Percentiles rank a stretch among this genome's conserved stretches.
phyloP scores from a whole-genome alignment of 2,797 vertebrate genomes.

The Erpetoichthys calabaricus region DNA sequence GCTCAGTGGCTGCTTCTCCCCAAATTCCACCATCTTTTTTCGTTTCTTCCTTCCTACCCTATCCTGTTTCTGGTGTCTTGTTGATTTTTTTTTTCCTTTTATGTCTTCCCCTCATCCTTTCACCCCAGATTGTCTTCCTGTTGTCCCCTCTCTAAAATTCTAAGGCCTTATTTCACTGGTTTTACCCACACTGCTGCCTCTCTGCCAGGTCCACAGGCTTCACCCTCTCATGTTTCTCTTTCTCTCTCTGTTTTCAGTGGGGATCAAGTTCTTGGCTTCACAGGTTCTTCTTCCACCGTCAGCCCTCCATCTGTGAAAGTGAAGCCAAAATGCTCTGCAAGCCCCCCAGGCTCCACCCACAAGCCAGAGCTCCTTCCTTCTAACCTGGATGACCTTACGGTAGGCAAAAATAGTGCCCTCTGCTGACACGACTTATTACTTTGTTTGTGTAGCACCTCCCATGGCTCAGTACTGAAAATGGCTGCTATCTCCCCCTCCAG shows the following conservation, averaged over 20 bases:
- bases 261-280: constrained; percentile 44
- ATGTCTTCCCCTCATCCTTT: no score
- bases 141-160: constrained; percentile 5
- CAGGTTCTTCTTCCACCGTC: constrained; percentile 43
- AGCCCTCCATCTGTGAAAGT: constrained; percentile 33
- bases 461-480: no score
- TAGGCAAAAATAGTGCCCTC: constrained; percentile 26
- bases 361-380: constrained; percentile 59
- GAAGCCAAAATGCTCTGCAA: constrained; percentile 31
- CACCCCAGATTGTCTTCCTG: background rate
- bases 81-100: no score
- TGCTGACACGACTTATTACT: no score
- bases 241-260: constrained; percentile 24
- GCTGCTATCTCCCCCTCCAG: constrained; percentile 28
- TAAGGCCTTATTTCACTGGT: no score
- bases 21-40: no score
- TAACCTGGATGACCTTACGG: constrained; percentile 65
- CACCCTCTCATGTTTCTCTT: background rate
- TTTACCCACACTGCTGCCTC: no score
- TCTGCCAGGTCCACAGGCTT: no score
- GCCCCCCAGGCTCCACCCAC: constrained; percentile 29
- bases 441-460: background rate
- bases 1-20: no score
- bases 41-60: no score
- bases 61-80: no score